Conservation (phyloP, 2,113 vertebrate species). For the Petrocephalus microphthalmus region DNA sequence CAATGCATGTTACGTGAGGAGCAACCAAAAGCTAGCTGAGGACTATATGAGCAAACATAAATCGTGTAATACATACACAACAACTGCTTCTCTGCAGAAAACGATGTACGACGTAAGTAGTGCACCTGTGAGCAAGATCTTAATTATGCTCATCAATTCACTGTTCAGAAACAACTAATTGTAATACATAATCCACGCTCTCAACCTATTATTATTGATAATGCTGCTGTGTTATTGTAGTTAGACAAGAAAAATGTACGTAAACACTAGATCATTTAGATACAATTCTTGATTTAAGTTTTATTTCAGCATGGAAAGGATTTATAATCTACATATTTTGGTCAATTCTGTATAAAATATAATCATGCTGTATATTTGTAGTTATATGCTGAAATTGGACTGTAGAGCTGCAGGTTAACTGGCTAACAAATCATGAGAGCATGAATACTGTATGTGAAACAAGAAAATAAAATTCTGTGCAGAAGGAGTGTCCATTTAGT, state of each 20-base stretch:
- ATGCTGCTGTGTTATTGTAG: background rate
- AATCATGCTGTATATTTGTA: background rate
- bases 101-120: background rate
- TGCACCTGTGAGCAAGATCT: background rate
- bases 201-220: background rate
- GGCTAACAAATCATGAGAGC: background rate
- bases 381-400: background rate
- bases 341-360: background rate
- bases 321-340: background rate
- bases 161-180: background rate
- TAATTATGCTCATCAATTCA: background rate
- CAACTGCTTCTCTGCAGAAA: background rate
- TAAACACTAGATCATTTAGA: background rate
- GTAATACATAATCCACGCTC: background rate
- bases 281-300: background rate
- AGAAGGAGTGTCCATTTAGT: slow-evolving; percentile 4
- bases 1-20: background rate
- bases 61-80: background rate
- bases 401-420: background rate
- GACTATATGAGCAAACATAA: background rate
- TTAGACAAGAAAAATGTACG: background rate
- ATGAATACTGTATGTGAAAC: background rate
- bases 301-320: background rate
- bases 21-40: background rate
- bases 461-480: background rate